Base-by-base conservation (phyloP, 2,888 invertebrate genomes). In the Balanococcus diminutus region DNA sequence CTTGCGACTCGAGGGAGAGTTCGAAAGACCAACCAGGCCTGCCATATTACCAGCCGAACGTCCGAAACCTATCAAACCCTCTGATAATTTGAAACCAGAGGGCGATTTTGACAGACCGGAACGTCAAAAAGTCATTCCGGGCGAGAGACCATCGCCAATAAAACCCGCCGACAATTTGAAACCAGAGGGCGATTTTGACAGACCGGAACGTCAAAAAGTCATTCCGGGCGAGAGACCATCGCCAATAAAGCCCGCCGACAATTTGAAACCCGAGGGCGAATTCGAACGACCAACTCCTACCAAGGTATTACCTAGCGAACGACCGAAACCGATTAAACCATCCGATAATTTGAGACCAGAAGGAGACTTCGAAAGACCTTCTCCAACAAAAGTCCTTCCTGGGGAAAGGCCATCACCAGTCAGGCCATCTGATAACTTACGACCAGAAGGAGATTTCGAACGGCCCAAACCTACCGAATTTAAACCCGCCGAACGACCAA, bases 121-220 rank as follows among this genome's bases (percentile, higher is more conserved):
- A 83, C 90, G 90, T 67, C 90, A 91, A 42, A 89, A 90, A 46
- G 92, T 91, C 89, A 89, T 89, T 1, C 92, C 92, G 6, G 92
- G 91, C n/a, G 93, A 93, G 87, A 89, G 91, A 16, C 90, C 90
- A 8, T 89, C 88, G 32, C 90, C 90, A 32, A 87, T 89, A 0
- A 91, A 90, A 87, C 92, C 92, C 0, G 89, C 90, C 31, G 93
- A 93, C 87, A 90, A 90, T 86, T 87, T 90, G 4, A 88, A 89
- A 88, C 92, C 93, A 2, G 93, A 93, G 89, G 93, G 93, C 32
- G 91, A 92, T 0, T 89, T 93, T 90, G 92, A 92, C 89, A 89
- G 90, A 90, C 88, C 88, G 0, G 89, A 1, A 90, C 86, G 86
- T 0, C 86, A 88, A 11, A 88, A 87, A 61, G 87, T 88, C 31